phyloP scores from a whole-genome alignment of 2,888 invertebrate species.

The Acanthacorydalis orientalis region DNA sequence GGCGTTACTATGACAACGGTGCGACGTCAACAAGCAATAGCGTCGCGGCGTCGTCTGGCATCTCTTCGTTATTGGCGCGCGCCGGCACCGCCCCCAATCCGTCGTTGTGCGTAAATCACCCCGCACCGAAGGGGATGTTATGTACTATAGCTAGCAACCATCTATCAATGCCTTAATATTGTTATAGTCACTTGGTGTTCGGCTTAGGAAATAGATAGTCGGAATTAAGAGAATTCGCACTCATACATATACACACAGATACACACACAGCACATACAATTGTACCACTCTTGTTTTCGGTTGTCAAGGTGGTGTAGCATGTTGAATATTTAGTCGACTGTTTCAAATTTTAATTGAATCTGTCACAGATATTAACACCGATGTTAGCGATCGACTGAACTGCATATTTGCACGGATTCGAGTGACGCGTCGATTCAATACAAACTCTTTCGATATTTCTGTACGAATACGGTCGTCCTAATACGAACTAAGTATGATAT shows the following conservation, averaged over 20 bases:
- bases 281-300: background rate
- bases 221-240: slow-evolving; percentile 10
- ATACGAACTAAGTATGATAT: no score
- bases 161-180: slow-evolving; percentile 30
- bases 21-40: slow-evolving; percentile 19
- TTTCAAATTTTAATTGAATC: slow-evolving; percentile 30
- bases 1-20: slow-evolving; percentile 28
- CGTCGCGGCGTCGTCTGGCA: slow-evolving; percentile 8
- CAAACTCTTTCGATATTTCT: no score
- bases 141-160: slow-evolving; percentile 18
- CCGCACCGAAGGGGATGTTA: slow-evolving; percentile 17
- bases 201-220: slow-evolving; percentile 31
- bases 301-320: background rate
- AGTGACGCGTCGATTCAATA: no score
- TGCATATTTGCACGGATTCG: no score
- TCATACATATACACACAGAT: background rate
- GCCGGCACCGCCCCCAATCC: slow-evolving; percentile 15
- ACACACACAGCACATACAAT: background rate
- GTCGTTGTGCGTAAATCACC: slow-evolving; percentile 26
- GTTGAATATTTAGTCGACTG: slow-evolving; percentile 10
- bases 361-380: slow-evolving; percentile 13
- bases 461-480: no score
- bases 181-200: slow-evolving; percentile 32
- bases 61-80: slow-evolving; percentile 6
- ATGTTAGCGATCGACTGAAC: no score